Base-by-base conservation (phyloP, 1,140 invertebrate genomes). In the Formica selysi region DNA sequence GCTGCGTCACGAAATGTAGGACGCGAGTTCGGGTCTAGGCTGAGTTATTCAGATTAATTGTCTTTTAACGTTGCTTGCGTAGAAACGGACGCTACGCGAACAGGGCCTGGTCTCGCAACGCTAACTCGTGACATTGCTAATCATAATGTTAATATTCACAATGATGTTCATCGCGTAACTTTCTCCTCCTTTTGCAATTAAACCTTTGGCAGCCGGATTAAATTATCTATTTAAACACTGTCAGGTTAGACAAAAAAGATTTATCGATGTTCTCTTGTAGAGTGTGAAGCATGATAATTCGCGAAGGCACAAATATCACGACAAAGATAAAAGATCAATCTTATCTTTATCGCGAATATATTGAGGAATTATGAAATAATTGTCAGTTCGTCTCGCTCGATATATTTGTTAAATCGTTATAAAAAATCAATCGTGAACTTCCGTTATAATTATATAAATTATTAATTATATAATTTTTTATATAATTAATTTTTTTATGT, bases 41-140 rank as follows among this genome's bases (percentile, higher is more conserved):
- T 86, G 76, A 78, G 81, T 88, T 89, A 92, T 91, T 93, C 89
- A 89, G 91, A 93, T 93, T 92, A 92, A 93, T 93, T 92, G 90
- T 93, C 90, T 92, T 92, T 93, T 92, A 92, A 92, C 87, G 74
- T 87, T 62, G 79, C 76, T 78, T 64, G 61, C 54, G 71, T 48
- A 61, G 87, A 80, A 74, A 76, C 70, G 76, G 36, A 38, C 84
- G 54, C 54, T 48, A 36, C 29, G 41, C 65, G 73, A 83, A 68
- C 71, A 62, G 48, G 65, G 22, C 8, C 48, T 44, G 57, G 57
- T 41, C 48, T 59, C 41, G 59, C 61, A 59, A 19, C 44, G 83
- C 38, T 57, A 54, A 88, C 57, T 78, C 59, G 41, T 36, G 76
- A 80, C 64, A 73, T 74, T 86, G 76, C 76, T 61, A 74, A 70